phyloP scores from a whole-genome alignment of 2,888 invertebrate species.

The Ganaspis brasiliensis region DNA sequence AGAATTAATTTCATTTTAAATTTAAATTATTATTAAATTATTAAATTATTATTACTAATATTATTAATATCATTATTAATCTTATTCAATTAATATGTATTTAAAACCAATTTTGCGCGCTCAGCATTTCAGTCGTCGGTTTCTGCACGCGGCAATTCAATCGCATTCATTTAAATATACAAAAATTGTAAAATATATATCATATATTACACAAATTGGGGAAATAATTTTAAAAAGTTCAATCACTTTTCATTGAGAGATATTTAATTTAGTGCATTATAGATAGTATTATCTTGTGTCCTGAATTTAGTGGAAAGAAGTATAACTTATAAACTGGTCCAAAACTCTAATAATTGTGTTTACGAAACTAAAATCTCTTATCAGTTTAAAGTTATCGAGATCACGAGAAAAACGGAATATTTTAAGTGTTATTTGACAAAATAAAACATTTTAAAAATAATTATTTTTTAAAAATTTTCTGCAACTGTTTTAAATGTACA shows the following conservation, averaged over 20 bases:
- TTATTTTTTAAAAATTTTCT: background rate
- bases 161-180: background rate
- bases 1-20: too few relatives aligned
- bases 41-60: too few relatives aligned
- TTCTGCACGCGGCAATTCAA: too few relatives aligned
- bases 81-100: too few relatives aligned
- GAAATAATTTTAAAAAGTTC: background rate
- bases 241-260: background rate
- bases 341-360: constrained; percentile 28
- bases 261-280: background rate
- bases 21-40: too few relatives aligned
- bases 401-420: constrained; percentile 1
- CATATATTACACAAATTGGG: background rate
- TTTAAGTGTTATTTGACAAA: background rate
- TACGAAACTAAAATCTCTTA: constrained; percentile 15
- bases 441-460: background rate
- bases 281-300: constrained; percentile 29
- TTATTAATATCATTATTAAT: too few relatives aligned
- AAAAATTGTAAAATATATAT: background rate
- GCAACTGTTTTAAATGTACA: too few relatives aligned
- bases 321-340: constrained; percentile 5
- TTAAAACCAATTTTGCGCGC: too few relatives aligned
- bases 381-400: constrained; percentile 16
- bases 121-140: too few relatives aligned
- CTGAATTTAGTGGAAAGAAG: constrained; percentile 14